These are phyloP conservation scores for Cheilosia variabilis DNA, from an alignment of 2,888 invertebrate species.

Conservation along the genomic window DNA sequence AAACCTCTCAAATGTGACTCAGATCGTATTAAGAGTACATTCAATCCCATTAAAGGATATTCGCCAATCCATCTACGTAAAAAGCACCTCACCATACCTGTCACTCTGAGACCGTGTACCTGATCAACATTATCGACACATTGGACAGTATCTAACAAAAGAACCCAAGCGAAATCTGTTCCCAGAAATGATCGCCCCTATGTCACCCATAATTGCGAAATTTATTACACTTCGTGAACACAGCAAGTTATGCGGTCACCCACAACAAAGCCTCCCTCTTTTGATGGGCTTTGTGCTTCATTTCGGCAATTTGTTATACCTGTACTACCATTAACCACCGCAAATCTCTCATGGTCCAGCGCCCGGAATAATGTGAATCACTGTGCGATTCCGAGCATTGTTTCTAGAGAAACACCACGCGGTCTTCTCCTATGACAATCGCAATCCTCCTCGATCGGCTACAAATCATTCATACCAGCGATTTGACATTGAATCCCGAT, in stretches of 20 bases:
- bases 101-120: background rate
- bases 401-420: slow-evolving; percentile 46
- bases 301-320: slow-evolving; percentile 46
- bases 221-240: slow-evolving; percentile 60
- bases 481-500: slow-evolving; percentile 62
- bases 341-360: slow-evolving; percentile 44
- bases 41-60: slow-evolving; percentile 34
- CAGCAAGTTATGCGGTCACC: slow-evolving; percentile 50
- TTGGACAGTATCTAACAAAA: background rate
- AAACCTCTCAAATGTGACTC: background rate
- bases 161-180: slow-evolving; percentile 7
- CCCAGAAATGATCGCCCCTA: slow-evolving; percentile 34
- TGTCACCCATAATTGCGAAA: slow-evolving; percentile 42
- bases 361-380: slow-evolving; percentile 21
- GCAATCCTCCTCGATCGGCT: slow-evolving; percentile 49
- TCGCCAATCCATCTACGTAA: background rate
- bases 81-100: background rate
- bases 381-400: slow-evolving; percentile 40
- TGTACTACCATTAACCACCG: slow-evolving; percentile 14
- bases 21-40: background rate
- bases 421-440: slow-evolving; percentile 42
- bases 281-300: slow-evolving; percentile 5
- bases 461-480: slow-evolving; percentile 61
- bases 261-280: slow-evolving; percentile 23
- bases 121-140: slow-evolving; percentile 11